phyloP scores from a whole-genome alignment of 2,113 vertebrate species.

The Tyrannus savana region DNA sequence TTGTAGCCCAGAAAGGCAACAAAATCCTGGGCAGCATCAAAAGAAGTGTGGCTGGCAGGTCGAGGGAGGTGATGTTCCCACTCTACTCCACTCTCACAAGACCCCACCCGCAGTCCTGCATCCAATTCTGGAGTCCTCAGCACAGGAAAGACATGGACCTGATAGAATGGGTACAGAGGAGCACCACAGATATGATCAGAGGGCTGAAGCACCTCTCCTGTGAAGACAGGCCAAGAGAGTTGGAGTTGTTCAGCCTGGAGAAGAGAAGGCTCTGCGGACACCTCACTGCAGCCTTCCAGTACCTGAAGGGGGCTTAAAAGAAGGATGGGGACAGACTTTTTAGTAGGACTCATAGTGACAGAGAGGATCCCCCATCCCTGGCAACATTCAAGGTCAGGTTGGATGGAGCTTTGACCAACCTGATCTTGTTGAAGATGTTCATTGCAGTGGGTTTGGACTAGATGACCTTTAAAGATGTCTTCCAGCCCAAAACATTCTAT shows the following conservation, averaged over 20 bases:
- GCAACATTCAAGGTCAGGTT: neutral
- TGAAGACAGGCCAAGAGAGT: neutral
- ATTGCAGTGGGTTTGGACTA: neutral
- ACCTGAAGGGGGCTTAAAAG: neutral
- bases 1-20: neutral
- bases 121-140: neutral
- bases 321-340: neutral
- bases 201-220: neutral
- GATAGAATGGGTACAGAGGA: neutral
- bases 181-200: neutral
- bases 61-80: neutral
- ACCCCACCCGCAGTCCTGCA: neutral
- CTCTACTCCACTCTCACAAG: neutral
- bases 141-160: neutral
- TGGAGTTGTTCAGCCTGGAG: neutral
- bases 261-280: neutral
- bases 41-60: neutral
- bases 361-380: neutral
- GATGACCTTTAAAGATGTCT: neutral
- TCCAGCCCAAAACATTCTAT: neutral
- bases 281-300: neutral
- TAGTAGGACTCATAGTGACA: neutral
- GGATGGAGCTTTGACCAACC: neutral
- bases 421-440: neutral
- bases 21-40: neutral